Conservation (phyloP, 30 jellyfish, hydroid and myxozoan genomes). For the Nemopilema nomurai region DNA sequence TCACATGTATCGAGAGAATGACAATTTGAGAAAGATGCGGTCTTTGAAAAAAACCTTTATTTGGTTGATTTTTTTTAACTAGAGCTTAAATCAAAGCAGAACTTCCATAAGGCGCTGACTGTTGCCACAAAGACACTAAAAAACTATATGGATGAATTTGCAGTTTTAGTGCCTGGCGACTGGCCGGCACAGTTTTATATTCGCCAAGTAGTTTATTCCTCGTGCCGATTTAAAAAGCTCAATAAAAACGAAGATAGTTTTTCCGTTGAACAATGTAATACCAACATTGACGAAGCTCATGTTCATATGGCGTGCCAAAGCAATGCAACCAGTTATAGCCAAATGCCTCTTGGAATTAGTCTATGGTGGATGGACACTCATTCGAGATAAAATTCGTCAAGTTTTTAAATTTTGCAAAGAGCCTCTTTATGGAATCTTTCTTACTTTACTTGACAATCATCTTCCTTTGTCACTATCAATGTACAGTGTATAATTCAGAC, state of each 20-base stretch:
- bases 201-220: constrained; percentile 34
- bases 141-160: constrained; percentile 1
- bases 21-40: neutral
- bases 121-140: neutral
- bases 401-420: constrained; percentile 4
- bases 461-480: constrained; percentile 33
- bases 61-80: too few species aligned
- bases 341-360: neutral
- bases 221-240: neutral
- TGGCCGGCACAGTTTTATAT: constrained; percentile 38
- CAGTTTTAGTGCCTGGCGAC: constrained; percentile 12
- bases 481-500: neutral
- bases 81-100: neutral
- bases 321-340: neutral
- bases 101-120: constrained; percentile 3
- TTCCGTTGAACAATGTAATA: neutral
- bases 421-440: constrained; percentile 2
- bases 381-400: constrained; percentile 8
- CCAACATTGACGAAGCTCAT: neutral
- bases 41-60: too few species aligned
- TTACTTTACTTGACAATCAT: constrained; percentile 1
- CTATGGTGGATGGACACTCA: constrained; percentile 34
- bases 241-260: neutral
- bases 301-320: neutral
- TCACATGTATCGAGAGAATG: neutral